Percentiles rank a stretch among this genome's conserved stretches.
Conservation (phyloP, 2,888 invertebrate species). For the Parascotia fuliginaria region DNA sequence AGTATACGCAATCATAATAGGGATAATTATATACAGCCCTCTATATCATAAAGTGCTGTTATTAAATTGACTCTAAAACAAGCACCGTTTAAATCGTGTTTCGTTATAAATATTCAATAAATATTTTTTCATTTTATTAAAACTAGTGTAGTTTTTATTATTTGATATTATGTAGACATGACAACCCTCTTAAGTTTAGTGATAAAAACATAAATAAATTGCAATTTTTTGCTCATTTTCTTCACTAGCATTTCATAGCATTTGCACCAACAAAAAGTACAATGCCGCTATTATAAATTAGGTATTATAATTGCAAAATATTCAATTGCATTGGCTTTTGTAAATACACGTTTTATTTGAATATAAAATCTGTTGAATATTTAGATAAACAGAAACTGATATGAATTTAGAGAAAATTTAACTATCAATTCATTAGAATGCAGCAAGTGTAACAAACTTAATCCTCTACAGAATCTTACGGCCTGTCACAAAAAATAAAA, state of each 20-base stretch:
- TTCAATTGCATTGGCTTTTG: no score
- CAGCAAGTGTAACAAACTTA: constrained; percentile 17
- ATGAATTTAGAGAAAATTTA: background rate
- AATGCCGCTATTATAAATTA: no score
- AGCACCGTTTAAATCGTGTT: constrained; percentile 8
- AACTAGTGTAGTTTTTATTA: no score
- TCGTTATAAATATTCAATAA: background rate
- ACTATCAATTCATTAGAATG: constrained; percentile 28
- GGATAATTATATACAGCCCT: constrained; percentile 36
- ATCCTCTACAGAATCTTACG: constrained; percentile 14
- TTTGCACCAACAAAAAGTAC: no score
- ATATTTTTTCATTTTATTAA: no score
- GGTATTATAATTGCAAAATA: no score
- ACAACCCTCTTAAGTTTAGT: no score
- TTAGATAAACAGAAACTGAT: background rate
- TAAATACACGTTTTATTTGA: background rate
- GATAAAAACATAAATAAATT: no score
- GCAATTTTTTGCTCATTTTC: no score
- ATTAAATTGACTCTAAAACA: constrained; percentile 31
- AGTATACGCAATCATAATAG: constrained; percentile 36
- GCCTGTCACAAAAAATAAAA: constrained; percentile 46
- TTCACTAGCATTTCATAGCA: no score
- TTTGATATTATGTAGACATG: no score
- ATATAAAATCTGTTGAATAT: constrained; percentile 2
- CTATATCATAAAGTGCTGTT: constrained; percentile 32